These are phyloP conservation scores for Lophius americanus DNA, from an alignment of 2,797 vertebrate species.

Conservation along the genomic window DNA sequence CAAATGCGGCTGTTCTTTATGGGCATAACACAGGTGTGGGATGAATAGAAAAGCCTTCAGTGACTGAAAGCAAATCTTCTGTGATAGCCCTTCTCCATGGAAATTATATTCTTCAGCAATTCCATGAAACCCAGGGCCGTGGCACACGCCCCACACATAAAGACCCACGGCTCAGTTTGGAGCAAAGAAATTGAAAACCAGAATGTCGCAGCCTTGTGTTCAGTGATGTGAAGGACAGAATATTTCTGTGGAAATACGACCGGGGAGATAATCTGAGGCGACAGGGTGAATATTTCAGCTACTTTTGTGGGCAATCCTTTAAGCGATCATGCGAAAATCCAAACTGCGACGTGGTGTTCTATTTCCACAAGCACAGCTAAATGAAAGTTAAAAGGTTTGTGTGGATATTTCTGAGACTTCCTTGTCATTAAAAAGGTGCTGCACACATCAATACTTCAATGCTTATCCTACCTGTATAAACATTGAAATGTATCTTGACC, in stretches of 20 bases:
- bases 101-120: not conserved
- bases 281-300: conserved; percentile 72
- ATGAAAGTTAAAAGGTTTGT: conserved; percentile 42
- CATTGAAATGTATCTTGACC: not conserved
- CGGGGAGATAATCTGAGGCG: conserved; percentile 53
- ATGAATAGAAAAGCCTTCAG: conserved; percentile 9
- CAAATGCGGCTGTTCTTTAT: conserved; percentile 10
- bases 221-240: conserved; percentile 36
- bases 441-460: not conserved
- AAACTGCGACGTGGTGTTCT: conserved; percentile 52
- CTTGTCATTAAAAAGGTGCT: conserved; percentile 22
- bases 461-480: no score
- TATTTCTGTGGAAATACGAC: conserved; percentile 49
- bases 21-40: not conserved
- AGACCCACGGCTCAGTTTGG: not conserved
- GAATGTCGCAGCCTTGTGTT: conserved; percentile 16
- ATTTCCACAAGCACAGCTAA: conserved; percentile 57
- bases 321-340: not conserved
- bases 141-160: not conserved
- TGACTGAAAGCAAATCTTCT: not conserved
- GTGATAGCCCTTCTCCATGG: not conserved
- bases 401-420: conserved; percentile 20
- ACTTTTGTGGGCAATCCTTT: conserved; percentile 45
- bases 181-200: not conserved
- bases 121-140: not conserved